A percentile compares a stretch with the other conserved stretches of the same genome.
Conservation (phyloP, 2,797 vertebrate species). For the Sebastes vulpes region DNA sequence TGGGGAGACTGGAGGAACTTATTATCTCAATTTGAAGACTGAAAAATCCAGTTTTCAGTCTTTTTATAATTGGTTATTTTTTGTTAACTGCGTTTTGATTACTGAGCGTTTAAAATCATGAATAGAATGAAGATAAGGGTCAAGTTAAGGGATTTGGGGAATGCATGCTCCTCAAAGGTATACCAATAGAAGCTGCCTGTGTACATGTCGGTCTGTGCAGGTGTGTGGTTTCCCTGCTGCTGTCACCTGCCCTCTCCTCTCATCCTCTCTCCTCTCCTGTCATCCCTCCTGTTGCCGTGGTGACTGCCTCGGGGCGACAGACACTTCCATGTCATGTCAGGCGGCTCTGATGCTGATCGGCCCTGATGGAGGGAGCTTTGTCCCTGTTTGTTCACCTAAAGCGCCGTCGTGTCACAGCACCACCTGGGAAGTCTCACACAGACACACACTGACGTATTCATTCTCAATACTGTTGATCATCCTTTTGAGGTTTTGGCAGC, state of each 20-base stretch:
- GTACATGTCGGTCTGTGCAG: neutral
- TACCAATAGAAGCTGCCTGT: neutral
- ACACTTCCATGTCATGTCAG: conserved; percentile 70
- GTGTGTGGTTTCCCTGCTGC: conserved; percentile 1
- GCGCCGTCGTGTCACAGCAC: conserved; percentile 54
- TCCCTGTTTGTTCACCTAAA: conserved; percentile 83
- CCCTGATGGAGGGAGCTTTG: conserved; percentile 83
- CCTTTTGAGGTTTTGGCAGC: neutral
- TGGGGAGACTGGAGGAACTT: neutral
- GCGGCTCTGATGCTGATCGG: conserved; percentile 76
- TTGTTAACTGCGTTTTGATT: neutral
- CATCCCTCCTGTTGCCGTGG: conserved; percentile 48
- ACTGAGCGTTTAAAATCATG: neutral
- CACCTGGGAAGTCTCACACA: conserved; percentile 59
- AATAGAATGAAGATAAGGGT: neutral
- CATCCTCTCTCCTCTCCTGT: conserved; percentile 45
- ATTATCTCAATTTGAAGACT: neutral
- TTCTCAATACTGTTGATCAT: neutral
- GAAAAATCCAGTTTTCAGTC: neutral
- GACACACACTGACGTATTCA: neutral
- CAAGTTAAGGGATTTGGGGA: neutral
- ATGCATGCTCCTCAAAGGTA: neutral
- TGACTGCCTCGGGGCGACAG: conserved; percentile 76
- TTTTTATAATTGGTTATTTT: neutral
- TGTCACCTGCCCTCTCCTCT: conserved; percentile 53